Conservation (phyloP, 2,113 vertebrate genomes). For the Rhinogobius similis region DNA sequence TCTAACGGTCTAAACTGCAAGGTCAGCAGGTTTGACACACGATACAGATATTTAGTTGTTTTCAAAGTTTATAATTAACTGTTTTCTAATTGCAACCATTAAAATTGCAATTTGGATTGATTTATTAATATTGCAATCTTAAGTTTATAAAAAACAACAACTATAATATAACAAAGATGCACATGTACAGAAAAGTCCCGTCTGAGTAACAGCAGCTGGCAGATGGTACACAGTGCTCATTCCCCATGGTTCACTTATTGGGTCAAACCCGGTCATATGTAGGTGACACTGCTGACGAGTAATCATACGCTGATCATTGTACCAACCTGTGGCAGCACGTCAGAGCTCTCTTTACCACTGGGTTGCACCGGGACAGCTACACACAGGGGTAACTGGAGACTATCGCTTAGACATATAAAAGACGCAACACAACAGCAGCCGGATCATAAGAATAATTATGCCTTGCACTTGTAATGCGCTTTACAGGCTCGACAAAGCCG, state of each 20-base stretch:
- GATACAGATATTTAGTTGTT: too few species aligned
- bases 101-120: background rate
- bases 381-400: constrained; percentile 62
- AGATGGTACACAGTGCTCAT: constrained; percentile 41
- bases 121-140: background rate
- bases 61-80: too few species aligned
- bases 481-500: background rate
- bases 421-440: constrained; percentile 32
- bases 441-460: constrained; percentile 29
- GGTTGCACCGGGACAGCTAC: constrained; percentile 39
- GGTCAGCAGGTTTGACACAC: too few species aligned
- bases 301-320: constrained; percentile 74
- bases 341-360: constrained; percentile 67
- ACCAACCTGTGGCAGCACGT: constrained; percentile 44
- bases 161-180: background rate
- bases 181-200: background rate
- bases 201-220: constrained; percentile 24
- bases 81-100: too few species aligned
- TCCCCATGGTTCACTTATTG: constrained; percentile 34
- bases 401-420: constrained; percentile 56
- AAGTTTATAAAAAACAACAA: background rate
- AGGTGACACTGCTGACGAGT: constrained; percentile 68
- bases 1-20: too few species aligned
- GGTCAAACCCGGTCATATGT: constrained; percentile 67
- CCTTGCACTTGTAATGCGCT: background rate